These are phyloP conservation scores for Prionace glauca DNA, from an alignment of 2,797 vertebrate genomes.

Conservation along the genomic window DNA sequence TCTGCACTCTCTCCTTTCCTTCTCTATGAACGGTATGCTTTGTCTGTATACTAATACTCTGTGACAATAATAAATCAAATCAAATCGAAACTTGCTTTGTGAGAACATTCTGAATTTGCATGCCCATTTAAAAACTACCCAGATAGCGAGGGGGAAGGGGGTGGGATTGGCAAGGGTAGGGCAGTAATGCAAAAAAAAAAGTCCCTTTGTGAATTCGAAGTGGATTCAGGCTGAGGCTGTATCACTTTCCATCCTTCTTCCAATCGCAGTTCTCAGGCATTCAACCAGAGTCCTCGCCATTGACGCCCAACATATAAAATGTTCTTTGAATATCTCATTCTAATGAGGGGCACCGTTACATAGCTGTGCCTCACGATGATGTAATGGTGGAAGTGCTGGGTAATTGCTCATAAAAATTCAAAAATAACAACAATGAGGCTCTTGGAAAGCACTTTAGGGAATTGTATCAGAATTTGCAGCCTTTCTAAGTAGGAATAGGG, in stretches of 20 bases:
- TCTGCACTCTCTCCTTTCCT: no score
- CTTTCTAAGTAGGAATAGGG: background rate
- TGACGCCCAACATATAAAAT: background rate
- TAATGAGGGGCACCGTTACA: background rate
- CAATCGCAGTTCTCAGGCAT: background rate
- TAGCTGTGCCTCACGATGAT: background rate
- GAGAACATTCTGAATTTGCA: background rate
- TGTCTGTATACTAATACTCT: no score
- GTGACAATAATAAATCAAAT: no score
- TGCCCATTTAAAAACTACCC: background rate
- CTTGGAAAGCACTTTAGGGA: slow-evolving; percentile 20
- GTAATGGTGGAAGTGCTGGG: slow-evolving; percentile 5
- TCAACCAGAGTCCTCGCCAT: background rate
- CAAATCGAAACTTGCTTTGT: background rate
- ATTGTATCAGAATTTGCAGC: slow-evolving; percentile 1
- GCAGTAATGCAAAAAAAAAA: background rate
- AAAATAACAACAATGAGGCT: slow-evolving; percentile 14
- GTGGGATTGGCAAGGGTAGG: no score
- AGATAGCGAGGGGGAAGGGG: no score
- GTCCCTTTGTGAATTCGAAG: background rate
- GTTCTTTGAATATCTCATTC: background rate
- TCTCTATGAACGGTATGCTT: no score
- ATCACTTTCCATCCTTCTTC: background rate
- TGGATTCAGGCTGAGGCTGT: background rate
- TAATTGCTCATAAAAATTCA: slow-evolving; percentile 31